These are phyloP conservation scores for Leptopilina drosophilae DNA, from an alignment of 2,888 invertebrate species.

Conservation along the genomic window DNA sequence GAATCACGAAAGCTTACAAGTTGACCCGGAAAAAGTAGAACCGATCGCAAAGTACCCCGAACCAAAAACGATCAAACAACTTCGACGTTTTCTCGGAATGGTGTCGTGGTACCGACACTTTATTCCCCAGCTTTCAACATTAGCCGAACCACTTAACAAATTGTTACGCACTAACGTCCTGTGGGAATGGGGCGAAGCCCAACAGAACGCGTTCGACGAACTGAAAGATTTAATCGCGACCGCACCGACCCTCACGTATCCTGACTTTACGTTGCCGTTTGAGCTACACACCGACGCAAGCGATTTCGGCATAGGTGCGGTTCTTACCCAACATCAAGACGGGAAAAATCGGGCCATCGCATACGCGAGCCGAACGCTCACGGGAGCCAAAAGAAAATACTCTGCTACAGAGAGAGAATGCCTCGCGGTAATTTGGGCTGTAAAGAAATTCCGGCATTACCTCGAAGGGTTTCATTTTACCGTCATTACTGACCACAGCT, in stretches of 20 bases:
- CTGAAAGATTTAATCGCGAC: too few species aligned
- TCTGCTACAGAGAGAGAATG: constrained; percentile 49
- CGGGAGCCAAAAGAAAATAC: constrained; percentile 43
- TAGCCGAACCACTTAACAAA: neutral
- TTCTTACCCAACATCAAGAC: constrained; percentile 33
- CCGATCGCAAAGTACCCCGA: neutral
- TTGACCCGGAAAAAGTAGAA: constrained; percentile 1
- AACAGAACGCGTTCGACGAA: neutral
- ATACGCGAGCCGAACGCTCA: constrained; percentile 43
- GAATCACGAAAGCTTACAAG: neutral
- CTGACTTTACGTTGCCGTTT: neutral
- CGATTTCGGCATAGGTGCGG: constrained; percentile 1
- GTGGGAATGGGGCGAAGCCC: neutral
- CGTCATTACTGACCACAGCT: constrained; percentile 50
- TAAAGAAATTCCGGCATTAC: constrained; percentile 49
- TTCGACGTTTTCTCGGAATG: too few species aligned
- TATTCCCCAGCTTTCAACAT: neutral
- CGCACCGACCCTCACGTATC: too few species aligned
- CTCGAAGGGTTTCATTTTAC: constrained; percentile 54
- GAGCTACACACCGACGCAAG: constrained; percentile 3
- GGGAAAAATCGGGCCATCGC: constrained; percentile 44
- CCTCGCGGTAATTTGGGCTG: constrained; percentile 48
- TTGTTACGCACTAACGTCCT: neutral
- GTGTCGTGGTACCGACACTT: too few species aligned
- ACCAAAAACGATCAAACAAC: neutral